Evolutionary conservation across 2,888 invertebrate species (phyloP).

Genomic region (Eristalis tenax): DNA sequence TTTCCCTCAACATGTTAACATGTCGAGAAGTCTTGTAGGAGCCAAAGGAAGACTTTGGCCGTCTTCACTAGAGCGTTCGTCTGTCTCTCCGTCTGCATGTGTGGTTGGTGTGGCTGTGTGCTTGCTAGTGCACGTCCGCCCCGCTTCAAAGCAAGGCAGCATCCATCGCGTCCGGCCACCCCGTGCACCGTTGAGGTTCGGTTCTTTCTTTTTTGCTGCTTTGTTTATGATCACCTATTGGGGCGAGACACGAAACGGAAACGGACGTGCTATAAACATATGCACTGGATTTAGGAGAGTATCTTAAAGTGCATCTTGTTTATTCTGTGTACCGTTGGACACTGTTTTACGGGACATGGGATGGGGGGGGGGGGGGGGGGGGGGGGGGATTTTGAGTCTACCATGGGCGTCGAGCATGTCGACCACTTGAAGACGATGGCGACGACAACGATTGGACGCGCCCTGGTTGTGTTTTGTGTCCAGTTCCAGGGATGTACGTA

Average conservation of each 20-base stretch:
- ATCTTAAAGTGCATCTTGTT: constrained; percentile 55
- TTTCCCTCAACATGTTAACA: constrained; percentile 69
- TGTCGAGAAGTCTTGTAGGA: constrained; percentile 64
- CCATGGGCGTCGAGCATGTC: not conserved
- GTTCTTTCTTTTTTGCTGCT: constrained; percentile 4
- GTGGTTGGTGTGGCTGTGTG: not conserved
- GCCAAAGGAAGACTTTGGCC: constrained; percentile 56
- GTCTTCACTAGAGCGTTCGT: constrained; percentile 41
- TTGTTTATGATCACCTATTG: constrained; percentile 38
- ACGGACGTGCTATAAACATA: constrained; percentile 70
- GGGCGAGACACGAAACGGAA: constrained; percentile 65
- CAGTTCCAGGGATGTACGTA: constrained; percentile 1
- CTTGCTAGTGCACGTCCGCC: not conserved
- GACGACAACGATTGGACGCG: constrained; percentile 11
- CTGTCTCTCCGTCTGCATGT: not conserved
- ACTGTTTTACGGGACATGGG: not conserved
- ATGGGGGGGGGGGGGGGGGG: too few relatives aligned
- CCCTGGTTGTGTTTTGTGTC: constrained; percentile 37
- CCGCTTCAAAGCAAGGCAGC: not conserved
- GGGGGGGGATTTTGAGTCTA: too few relatives aligned
- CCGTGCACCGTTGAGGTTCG: constrained; percentile 2
- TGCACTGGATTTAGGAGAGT: constrained; percentile 47
- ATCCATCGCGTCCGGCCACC: constrained; percentile 1
- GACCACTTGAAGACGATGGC: not conserved
- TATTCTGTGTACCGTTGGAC: constrained; percentile 24